Conservation (phyloP, 2,888 invertebrate genomes). For the Drosophila antonietae region DNA sequence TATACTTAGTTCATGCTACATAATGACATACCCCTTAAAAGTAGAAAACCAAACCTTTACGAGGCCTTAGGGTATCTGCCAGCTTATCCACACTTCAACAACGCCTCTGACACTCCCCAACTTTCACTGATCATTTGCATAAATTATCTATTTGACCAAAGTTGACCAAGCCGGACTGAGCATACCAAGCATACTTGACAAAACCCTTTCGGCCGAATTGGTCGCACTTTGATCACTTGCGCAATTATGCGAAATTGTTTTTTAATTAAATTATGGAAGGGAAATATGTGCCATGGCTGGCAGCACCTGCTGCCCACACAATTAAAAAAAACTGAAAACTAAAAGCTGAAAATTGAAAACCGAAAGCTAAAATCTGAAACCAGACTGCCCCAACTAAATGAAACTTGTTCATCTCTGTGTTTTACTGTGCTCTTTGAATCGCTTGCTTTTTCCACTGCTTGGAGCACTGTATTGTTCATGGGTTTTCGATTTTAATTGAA, state of each 20-base stretch:
- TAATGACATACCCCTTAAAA: neutral
- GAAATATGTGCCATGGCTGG: conserved; percentile 45
- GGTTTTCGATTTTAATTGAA: conserved; percentile 79
- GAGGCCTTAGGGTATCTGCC: neutral
- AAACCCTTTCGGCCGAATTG: conserved; percentile 30
- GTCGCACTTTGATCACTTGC: conserved; percentile 44
- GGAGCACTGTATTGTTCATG: conserved; percentile 68
- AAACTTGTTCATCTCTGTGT: conserved; percentile 49
- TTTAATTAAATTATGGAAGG: conserved; percentile 66
- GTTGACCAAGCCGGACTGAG: neutral
- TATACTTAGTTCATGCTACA: neutral
- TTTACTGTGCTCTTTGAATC: conserved; percentile 24
- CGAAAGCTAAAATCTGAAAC: conserved; percentile 4
- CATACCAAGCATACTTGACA: conserved; percentile 31
- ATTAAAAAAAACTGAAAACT: conserved; percentile 66
- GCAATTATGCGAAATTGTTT: conserved; percentile 66
- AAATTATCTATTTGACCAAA: conserved; percentile 41
- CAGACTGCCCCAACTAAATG: conserved; percentile 34
- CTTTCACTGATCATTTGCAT: conserved; percentile 41
- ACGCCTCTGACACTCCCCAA: neutral
- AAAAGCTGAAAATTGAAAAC: conserved; percentile 1
- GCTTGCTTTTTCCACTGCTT: conserved; percentile 3
- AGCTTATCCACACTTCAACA: neutral
- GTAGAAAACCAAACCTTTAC: neutral
- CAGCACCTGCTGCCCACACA: conserved; percentile 72